These are phyloP conservation scores for Rhynchotus rufescens DNA, from an alignment of 2,797 vertebrate species.

Conservation along the genomic window DNA sequence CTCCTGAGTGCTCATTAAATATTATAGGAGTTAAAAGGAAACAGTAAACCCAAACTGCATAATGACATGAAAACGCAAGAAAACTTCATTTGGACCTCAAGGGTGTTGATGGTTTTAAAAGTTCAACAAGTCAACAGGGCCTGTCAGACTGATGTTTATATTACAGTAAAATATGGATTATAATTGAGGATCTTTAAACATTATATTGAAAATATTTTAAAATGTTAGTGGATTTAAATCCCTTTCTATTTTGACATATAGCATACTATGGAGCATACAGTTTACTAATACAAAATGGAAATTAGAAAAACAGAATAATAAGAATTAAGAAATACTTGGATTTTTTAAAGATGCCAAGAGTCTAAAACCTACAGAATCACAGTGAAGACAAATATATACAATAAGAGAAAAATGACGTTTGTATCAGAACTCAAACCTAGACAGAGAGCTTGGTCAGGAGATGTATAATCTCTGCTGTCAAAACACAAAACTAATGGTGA, in stretches of 20 bases:
- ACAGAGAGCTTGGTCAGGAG: slow-evolving; percentile 17
- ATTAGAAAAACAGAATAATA: neutral
- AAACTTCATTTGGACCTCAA: neutral
- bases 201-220: neutral
- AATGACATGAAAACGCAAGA: neutral
- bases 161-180: neutral
- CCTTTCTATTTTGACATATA: neutral
- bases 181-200: neutral
- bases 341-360: neutral
- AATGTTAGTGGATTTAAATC: neutral
- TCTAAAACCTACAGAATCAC: neutral
- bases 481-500: slow-evolving; percentile 52
- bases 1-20: neutral
- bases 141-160: neutral
- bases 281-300: neutral
- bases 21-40: neutral
- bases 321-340: neutral
- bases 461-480: slow-evolving; percentile 63
- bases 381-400: neutral
- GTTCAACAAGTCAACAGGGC: neutral
- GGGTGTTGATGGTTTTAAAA: neutral
- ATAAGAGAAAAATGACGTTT: slow-evolving; percentile 1
- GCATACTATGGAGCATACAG: neutral
- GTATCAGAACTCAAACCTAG: slow-evolving; percentile 24
- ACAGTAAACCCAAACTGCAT: neutral